phyloP scores from a whole-genome alignment of 2,797 vertebrate species.

The Gambusia yucatana region DNA sequence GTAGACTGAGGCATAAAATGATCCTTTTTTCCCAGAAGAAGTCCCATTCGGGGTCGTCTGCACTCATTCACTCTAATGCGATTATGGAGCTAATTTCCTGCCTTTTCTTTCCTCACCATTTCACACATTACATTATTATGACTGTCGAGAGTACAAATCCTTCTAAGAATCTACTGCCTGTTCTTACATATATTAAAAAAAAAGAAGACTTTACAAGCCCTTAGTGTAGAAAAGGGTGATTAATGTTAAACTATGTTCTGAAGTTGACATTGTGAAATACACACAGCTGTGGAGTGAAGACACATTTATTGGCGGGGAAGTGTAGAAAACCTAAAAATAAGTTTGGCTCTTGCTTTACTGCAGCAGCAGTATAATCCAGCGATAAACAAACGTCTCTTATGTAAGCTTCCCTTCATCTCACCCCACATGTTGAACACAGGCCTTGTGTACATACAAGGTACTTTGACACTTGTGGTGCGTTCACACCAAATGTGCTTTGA shows the following conservation, averaged over 20 bases:
- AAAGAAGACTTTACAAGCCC: conserved; percentile 12
- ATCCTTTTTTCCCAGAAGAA: conserved; percentile 82
- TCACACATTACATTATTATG: conserved; percentile 87
- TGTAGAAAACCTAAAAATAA: not conserved
- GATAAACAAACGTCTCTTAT: not conserved
- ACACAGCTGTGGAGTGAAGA: not conserved
- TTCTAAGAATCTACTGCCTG: conserved; percentile 27
- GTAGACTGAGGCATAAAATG: conserved; percentile 55
- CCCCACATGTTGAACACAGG: not conserved
- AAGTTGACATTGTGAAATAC: not conserved
- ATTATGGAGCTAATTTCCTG: conserved; percentile 96
- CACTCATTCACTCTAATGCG: conserved; percentile 89
- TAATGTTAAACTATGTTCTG: not conserved
- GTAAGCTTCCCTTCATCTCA: not conserved
- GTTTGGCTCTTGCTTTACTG: not conserved
- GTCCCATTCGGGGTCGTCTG: conserved; percentile 81
- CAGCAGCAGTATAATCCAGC: not conserved
- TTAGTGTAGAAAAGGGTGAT: conserved; percentile 11
- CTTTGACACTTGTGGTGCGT: not conserved
- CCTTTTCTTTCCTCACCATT: conserved; percentile 87
- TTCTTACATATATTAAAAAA: conserved; percentile 19
- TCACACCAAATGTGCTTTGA: no score
- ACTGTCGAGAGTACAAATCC: conserved; percentile 67
- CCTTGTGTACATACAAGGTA: not conserved
- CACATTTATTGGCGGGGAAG: not conserved